Evolutionary conservation across 2,113 vertebrate genomes (phyloP), one percentile per base, ranked within the genome.

Genomic region (Cheilinus undulatus): DNA sequence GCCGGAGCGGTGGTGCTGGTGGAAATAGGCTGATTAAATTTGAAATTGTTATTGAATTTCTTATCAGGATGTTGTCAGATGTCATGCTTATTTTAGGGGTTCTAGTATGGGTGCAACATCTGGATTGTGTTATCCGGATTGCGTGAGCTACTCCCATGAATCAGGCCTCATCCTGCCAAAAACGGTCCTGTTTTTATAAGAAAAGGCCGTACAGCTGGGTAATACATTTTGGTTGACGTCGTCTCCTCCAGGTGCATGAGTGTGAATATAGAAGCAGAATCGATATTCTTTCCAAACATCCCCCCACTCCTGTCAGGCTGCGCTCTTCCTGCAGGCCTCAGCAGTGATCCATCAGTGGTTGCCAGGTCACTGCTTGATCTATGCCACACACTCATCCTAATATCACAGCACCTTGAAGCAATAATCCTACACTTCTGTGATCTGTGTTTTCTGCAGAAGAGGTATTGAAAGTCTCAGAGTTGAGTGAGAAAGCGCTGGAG

Each of bases 151-250:
- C 43, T 68, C 70, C 63, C 52, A 23, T 56, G 20, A 64, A 73
- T 78, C 40, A 34, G 62, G 24, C 52, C 54, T 54, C 60, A 24
- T 76, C 49, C 59, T 72, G 48, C 69, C 69, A 79, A 83, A 76
- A 50, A 22, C 22, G 17, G 49, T 63, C 23, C 69, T 75, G 49
- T 75, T 79, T 82, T 77, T 32, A 24, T 24, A 27, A 51, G 32
- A 13, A 19, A 54, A 59, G 20, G n/a, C 48, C 11, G 60, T 78
- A 52, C 60, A 82, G 82, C 69, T 57, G 62, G 58, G 51, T 52
- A 19, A 28, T 13, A 34, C 38, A 66, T 38, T 45, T 54, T 68
- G 54, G 63, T 52, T 5, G 12, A 59, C 27, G 9, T 26, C 30
- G 36, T n/a, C 11, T 42, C 22, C 58, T 73, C 46, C 51, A 51